These are phyloP conservation scores for Melipona bicolor DNA, from an alignment of 2,888 invertebrate species.

Conservation along the genomic window DNA sequence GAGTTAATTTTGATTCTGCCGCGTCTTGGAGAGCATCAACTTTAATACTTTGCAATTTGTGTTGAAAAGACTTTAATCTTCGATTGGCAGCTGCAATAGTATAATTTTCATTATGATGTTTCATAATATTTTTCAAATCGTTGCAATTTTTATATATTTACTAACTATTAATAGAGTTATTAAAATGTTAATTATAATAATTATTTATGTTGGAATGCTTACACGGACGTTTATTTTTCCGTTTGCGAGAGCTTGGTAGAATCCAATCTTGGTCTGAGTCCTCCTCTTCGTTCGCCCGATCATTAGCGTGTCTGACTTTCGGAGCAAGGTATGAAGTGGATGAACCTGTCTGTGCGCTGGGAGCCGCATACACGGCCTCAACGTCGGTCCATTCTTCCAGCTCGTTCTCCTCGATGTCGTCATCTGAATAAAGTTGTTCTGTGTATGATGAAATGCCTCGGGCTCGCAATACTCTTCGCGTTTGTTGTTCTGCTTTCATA, in stretches of 20 bases:
- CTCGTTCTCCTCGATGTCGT: slow-evolving; percentile 77
- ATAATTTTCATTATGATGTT: background rate
- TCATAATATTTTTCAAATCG: too few species aligned
- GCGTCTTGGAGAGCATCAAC: slow-evolving; percentile 33
- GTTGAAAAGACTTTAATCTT: slow-evolving; percentile 75
- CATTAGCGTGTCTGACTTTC: slow-evolving; percentile 68
- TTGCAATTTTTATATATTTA: background rate
- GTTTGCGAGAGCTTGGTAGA: slow-evolving; percentile 80
- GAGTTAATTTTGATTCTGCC: background rate
- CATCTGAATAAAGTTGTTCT: slow-evolving; percentile 80
- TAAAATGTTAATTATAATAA: background rate
- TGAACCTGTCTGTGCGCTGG: slow-evolving; percentile 72
- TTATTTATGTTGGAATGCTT: slow-evolving; percentile 41
- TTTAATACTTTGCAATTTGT: slow-evolving; percentile 70
- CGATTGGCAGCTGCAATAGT: slow-evolving; percentile 74
- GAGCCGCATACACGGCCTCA: slow-evolving; percentile 75
- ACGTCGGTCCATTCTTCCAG: slow-evolving; percentile 79
- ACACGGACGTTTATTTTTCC: slow-evolving; percentile 81
- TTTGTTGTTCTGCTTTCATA: slow-evolving; percentile 55
- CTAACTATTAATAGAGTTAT: background rate
- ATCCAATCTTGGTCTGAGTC: slow-evolving; percentile 83
- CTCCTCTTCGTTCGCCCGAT: slow-evolving; percentile 76
- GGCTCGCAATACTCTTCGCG: slow-evolving; percentile 78
- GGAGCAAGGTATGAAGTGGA: slow-evolving; percentile 69
- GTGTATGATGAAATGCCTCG: slow-evolving; percentile 81